Percentiles rank a stretch among this genome's conserved stretches.
These are phyloP conservation scores for Cancer borealis DNA, from an alignment of 2,888 invertebrate species.

Conservation along the genomic window DNA sequence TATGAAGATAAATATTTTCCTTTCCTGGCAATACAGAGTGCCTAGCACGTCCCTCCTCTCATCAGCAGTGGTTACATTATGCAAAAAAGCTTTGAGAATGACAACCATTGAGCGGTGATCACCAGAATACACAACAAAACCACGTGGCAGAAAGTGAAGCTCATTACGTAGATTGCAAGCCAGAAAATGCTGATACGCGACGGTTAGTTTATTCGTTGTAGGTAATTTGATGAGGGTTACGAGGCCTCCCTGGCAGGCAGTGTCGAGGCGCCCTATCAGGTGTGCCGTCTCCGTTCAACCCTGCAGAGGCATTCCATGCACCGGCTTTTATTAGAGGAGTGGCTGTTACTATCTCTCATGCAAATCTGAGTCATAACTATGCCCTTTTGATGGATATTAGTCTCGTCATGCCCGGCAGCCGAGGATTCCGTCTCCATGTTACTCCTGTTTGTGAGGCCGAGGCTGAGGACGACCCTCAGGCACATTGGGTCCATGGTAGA, in stretches of 20 bases:
- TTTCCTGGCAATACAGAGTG: too few relatives aligned
- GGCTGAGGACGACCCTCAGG: neutral
- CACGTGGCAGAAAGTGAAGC: neutral
- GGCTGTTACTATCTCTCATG: slow-evolving; percentile 18
- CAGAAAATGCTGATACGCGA: neutral
- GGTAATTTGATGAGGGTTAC: neutral
- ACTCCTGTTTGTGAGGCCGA: neutral
- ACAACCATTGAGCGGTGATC: neutral
- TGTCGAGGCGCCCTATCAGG: neutral
- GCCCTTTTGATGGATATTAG: slow-evolving; percentile 14
- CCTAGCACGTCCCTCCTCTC: neutral
- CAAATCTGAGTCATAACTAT: slow-evolving; percentile 29
- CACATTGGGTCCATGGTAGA: neutral
- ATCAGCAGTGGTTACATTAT: neutral
- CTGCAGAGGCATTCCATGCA: neutral
- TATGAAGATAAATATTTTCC: too few relatives aligned
- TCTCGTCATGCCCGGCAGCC: slow-evolving; percentile 7
- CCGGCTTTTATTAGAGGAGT: slow-evolving; percentile 27
- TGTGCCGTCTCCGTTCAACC: neutral
- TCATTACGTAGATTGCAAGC: neutral
- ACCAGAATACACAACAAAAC: neutral
- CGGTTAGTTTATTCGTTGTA: neutral
- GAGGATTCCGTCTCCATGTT: neutral
- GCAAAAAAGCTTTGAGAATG: neutral
- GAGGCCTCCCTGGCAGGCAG: neutral